Conservation (phyloP, 2,888 invertebrate species). For the Scaeva pyrastri region DNA sequence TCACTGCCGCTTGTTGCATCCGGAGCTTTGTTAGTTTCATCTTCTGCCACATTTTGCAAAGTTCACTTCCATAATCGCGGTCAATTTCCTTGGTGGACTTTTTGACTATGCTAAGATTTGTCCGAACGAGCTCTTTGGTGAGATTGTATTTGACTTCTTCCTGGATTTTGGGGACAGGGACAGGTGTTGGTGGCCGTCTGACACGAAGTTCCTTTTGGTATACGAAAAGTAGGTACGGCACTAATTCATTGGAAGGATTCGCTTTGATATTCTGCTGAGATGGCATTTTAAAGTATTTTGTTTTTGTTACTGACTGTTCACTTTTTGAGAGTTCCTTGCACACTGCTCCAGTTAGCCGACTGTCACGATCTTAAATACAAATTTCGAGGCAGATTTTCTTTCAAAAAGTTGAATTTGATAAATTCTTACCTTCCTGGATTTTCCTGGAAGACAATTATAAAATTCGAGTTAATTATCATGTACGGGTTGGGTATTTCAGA, state of each 20-base stretch:
- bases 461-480: not conserved
- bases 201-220: constrained; percentile 16
- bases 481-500: not conserved
- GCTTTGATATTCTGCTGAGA: not conserved
- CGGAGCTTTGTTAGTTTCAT: constrained; percentile 21
- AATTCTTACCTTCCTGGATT: not conserved
- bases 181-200: not conserved
- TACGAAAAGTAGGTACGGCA: constrained; percentile 15
- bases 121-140: constrained; percentile 19
- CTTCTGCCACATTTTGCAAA: constrained; percentile 29
- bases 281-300: not conserved
- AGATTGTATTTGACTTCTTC: constrained; percentile 29
- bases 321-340: not conserved
- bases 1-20: not conserved
- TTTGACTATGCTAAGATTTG: constrained; percentile 7
- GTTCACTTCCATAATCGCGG: constrained; percentile 23
- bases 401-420: not conserved
- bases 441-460: not conserved
- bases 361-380: not conserved
- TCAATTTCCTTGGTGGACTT: constrained; percentile 9
- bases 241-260: constrained; percentile 1
- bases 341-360: not conserved
- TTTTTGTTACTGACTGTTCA: not conserved
- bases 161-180: not conserved
- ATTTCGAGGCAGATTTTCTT: not conserved